Base-by-base conservation (phyloP, 1,140 invertebrate genomes). In the Ostrea edulis region DNA sequence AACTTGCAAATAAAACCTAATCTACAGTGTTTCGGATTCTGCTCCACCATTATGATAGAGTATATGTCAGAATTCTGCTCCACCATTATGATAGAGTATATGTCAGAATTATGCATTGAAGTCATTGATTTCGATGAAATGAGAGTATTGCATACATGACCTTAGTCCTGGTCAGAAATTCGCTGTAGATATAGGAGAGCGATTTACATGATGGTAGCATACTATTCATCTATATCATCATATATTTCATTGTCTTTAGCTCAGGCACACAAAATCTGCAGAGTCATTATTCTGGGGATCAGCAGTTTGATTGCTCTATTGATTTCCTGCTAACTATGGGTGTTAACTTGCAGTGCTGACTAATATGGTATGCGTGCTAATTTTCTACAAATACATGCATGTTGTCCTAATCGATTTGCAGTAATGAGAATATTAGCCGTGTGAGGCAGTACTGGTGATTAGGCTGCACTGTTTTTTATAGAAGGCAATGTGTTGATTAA, bases 351-450 rank as follows among this genome's bases (percentile, higher is more conserved):
- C 29, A 14, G 25, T 35, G 29, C 25, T 29, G 14, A 25, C 25
- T 77, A 77, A 77, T 77, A 35, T 29, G 29, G 68, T 25, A 25
- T 77, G 22, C 22, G 68, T 29, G 68, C 68, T 77, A 35, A 77
- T 77, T 77, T 77, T 77, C 68, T 29, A 35, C 68, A 77, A 77
- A 29, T 77, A 35, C 68, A 77, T 29, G 29, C 35, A 29, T 77
- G 68, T 77, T 29, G 8, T 77, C 14, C 25, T 35, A 25, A 77
- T 77, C 29, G 68, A 77, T 77, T 77, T 77, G 12, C 14, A 35
- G 25, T 17, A 9, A 29, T 12, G 14, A 77, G 68, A 77, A 29
- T 25, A 11, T 77, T 12, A 29, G 14, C 25, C 3, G 35, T 11
- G 14, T 20, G 58, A 62, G 12, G n/a, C 58, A 62, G 7, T 14